These are phyloP conservation scores for Salarias fasciatus DNA, from an alignment of 2,797 vertebrate genomes.

Conservation along the genomic window DNA sequence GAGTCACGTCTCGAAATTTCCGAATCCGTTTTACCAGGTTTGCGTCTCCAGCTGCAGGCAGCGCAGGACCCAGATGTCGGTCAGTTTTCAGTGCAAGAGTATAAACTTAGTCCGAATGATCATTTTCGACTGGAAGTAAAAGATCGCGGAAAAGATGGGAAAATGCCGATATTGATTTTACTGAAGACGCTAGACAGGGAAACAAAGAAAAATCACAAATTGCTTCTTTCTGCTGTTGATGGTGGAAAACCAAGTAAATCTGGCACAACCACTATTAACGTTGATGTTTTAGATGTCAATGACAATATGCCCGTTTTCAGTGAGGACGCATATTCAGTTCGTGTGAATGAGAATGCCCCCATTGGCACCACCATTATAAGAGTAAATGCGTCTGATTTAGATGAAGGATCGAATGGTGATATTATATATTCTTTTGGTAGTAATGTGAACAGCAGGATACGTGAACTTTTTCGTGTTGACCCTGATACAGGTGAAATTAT, in stretches of 20 bases:
- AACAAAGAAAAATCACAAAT: slow-evolving; percentile 43
- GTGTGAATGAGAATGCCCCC: slow-evolving; percentile 74
- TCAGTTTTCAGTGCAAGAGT: slow-evolving; percentile 74
- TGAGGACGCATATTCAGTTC: slow-evolving; percentile 69
- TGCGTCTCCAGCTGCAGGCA: slow-evolving; percentile 76
- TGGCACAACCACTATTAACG: slow-evolving; percentile 75
- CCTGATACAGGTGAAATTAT: slow-evolving; percentile 72
- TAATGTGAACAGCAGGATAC: slow-evolving; percentile 38
- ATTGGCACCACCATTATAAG: slow-evolving; percentile 74
- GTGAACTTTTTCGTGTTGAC: slow-evolving; percentile 66
- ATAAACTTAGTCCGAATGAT: slow-evolving; percentile 74
- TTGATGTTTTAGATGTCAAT: slow-evolving; percentile 81
- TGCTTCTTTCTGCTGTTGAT: slow-evolving; percentile 81
- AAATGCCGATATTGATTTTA: slow-evolving; percentile 73
- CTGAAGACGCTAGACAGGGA: slow-evolving; percentile 82
- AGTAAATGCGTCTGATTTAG: slow-evolving; percentile 82
- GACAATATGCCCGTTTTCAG: slow-evolving; percentile 84
- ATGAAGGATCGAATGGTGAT: slow-evolving; percentile 81
- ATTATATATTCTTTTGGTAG: slow-evolving; percentile 79
- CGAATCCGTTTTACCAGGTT: slow-evolving; percentile 66
- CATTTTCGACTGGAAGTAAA: slow-evolving; percentile 69
- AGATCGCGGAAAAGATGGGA: slow-evolving; percentile 68
- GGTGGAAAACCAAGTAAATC: slow-evolving; percentile 81
- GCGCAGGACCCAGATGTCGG: slow-evolving; percentile 81
- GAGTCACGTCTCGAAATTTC: slow-evolving; percentile 47